Percentiles rank a stretch among this genome's conserved stretches.
phyloP scores from a whole-genome alignment of 2,888 invertebrate species.

The Uropetala carovei region DNA sequence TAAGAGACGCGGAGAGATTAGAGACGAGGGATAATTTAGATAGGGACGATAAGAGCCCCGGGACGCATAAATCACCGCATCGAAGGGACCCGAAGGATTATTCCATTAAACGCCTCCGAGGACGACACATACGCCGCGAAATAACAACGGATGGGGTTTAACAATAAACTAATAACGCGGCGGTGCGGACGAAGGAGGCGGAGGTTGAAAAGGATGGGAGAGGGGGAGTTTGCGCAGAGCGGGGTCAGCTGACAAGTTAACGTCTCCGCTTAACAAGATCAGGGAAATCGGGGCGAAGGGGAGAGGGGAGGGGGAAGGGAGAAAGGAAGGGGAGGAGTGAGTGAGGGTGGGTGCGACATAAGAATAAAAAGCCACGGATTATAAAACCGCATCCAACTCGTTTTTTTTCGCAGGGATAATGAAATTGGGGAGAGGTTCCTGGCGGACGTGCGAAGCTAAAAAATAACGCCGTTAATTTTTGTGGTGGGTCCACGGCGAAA shows the following conservation, averaged over 20 bases:
- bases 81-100: neutral
- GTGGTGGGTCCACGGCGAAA: too few relatives aligned
- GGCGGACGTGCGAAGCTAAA: neutral
- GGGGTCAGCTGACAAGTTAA: neutral
- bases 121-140: too few relatives aligned
- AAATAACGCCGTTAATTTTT: too few relatives aligned
- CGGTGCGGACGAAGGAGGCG: neutral
- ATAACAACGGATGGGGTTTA: neutral
- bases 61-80: neutral
- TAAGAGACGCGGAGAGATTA: too few relatives aligned
- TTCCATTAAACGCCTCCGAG: neutral
- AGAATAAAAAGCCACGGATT: neutral
- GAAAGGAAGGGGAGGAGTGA: too few relatives aligned
- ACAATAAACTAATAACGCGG: constrained; percentile 7
- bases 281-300: neutral
- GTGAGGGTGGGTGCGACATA: too few relatives aligned
- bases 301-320: neutral
- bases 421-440: neutral
- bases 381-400: neutral
- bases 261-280: too few relatives aligned
- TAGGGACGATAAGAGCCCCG: neutral
- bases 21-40: too few relatives aligned
- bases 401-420: neutral
- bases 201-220: too few relatives aligned
- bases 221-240: neutral